Evolutionary conservation across 2,113 vertebrate genomes (phyloP).

Genomic region (Stictonetta naevosa): DNA sequence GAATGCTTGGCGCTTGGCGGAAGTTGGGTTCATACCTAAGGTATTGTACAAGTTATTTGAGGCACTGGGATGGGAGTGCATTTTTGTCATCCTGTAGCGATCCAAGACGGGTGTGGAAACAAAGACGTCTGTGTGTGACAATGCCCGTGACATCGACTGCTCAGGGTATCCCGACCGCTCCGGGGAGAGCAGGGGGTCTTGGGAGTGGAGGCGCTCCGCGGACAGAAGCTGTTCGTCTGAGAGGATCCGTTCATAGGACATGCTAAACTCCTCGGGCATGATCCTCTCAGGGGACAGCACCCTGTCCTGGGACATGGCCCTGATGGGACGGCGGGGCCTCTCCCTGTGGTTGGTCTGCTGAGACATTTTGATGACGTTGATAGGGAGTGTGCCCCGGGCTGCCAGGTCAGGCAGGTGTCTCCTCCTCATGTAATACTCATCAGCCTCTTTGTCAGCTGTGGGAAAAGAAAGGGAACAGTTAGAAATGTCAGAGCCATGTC

Average conservation of each 20-base stretch:
- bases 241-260: constrained; percentile 91
- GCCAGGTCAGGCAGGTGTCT: constrained; percentile 95
- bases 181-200: constrained; percentile 95
- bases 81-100: constrained; percentile 98
- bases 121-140: constrained; percentile 97
- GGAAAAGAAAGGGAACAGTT: background rate
- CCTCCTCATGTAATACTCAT: constrained; percentile 95
- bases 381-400: constrained; percentile 91
- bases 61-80: constrained; percentile 99
- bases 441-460: constrained; percentile 95
- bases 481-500: accelerated
- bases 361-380: constrained; percentile 94
- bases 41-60: constrained; percentile 95
- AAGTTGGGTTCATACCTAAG: constrained; percentile 90
- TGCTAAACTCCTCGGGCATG: constrained; percentile 84
- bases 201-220: constrained; percentile 92
- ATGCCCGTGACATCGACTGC: constrained; percentile 90
- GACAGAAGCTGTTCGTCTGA: constrained; percentile 94
- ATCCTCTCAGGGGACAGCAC: constrained; percentile 88
- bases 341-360: constrained; percentile 89
- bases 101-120: constrained; percentile 94
- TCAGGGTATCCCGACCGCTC: constrained; percentile 91
- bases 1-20: constrained; percentile 94
- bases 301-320: constrained; percentile 98
- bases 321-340: constrained; percentile 88